A percentile compares a stretch with the other conserved stretches of the same genome.
Conservation (phyloP, 2,113 vertebrate genomes). For the Haplochromis burtoni region DNA sequence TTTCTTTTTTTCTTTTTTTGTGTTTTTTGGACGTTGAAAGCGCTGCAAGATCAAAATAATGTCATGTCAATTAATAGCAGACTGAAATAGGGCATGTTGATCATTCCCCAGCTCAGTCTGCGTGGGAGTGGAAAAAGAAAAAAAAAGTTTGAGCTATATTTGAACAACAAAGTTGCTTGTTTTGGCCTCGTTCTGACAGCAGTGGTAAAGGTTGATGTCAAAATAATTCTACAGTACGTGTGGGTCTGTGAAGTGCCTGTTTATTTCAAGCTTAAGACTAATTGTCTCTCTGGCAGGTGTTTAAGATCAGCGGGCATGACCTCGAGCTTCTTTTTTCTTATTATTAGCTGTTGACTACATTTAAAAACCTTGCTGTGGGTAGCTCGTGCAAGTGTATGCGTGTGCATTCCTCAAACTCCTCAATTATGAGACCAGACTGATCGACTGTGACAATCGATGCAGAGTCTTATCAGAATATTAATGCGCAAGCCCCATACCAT, state of each 20-base stretch:
- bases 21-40: not conserved
- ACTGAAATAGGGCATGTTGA: not conserved
- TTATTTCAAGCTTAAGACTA: conserved; percentile 14
- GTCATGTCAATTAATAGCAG: not conserved
- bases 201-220: not conserved
- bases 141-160: conserved; percentile 24
- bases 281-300: conserved; percentile 23
- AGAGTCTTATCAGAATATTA: not conserved
- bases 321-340: not conserved
- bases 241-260: not conserved
- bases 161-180: conserved; percentile 31
- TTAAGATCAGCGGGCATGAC: conserved; percentile 18
- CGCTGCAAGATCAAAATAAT: not conserved
- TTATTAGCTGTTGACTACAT: not conserved
- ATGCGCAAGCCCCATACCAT: not conserved
- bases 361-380: not conserved
- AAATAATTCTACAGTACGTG: not conserved
- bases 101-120: not conserved
- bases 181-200: conserved; percentile 20
- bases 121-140: not conserved
- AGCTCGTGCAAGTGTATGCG: not conserved
- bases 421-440: not conserved
- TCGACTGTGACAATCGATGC: not conserved
- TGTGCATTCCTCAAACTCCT: not conserved
- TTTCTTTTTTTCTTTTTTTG: not conserved